Evolutionary conservation across 2,113 vertebrate genomes (phyloP).

Genomic region (Callorhinus ursinus): DNA sequence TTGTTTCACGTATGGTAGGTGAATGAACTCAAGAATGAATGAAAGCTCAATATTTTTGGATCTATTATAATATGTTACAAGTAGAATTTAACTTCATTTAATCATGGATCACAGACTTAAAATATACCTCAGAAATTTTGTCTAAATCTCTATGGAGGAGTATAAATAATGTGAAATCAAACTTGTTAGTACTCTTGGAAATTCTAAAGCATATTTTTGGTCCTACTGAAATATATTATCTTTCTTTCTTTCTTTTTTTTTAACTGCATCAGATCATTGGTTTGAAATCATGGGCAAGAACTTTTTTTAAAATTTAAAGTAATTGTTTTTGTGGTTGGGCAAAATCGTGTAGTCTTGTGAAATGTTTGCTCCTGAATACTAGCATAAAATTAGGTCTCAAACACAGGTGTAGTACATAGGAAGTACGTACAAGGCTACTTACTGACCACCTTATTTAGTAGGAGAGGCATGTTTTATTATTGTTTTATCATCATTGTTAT

Average conservation of each 20-base stretch:
- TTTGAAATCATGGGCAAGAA: slow-evolving; percentile 85
- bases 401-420: not conserved
- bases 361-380: slow-evolving; percentile 7
- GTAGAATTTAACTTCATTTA: slow-evolving; percentile 36
- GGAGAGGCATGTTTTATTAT: not conserved
- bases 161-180: slow-evolving; percentile 23
- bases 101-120: slow-evolving; percentile 8
- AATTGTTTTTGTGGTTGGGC: not conserved
- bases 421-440: not conserved
- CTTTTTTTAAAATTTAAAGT: slow-evolving; percentile 33
- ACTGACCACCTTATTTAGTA: not conserved
- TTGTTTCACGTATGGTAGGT: not conserved
- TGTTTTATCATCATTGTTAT: no score
- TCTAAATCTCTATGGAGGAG: not conserved
- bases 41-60: not conserved
- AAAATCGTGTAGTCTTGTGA: not conserved
- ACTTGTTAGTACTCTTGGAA: not conserved
- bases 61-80: slow-evolving; percentile 10
- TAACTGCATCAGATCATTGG: slow-evolving; percentile 83
- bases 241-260: slow-evolving; percentile 69
- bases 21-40: not conserved
- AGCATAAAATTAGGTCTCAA: slow-evolving; percentile 19
- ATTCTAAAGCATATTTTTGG: slow-evolving; percentile 32
- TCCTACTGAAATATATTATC: slow-evolving; percentile 45
- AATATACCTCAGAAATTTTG: slow-evolving; percentile 33